Conservation (phyloP, 2,797 vertebrate species). For the Pteronotus mesoamericanus region DNA sequence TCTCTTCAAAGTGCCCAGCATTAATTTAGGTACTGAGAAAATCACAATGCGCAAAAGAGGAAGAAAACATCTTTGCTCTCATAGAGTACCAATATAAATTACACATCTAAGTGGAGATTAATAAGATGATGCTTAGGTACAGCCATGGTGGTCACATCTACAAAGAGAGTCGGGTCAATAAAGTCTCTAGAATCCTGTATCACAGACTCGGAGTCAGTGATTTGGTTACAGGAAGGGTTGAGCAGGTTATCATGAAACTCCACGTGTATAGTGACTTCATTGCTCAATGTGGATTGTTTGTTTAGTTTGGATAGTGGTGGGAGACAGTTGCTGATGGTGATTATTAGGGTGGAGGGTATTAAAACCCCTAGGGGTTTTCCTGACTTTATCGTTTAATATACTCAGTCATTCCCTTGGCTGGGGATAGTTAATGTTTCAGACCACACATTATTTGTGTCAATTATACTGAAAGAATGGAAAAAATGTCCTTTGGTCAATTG, state of each 20-base stretch:
- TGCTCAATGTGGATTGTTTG: neutral
- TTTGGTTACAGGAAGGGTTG: neutral
- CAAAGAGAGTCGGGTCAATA: neutral
- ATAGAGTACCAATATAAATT: neutral
- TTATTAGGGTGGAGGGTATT: fast-evolving
- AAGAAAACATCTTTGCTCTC: neutral
- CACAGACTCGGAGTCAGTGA: neutral
- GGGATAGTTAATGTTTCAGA: neutral
- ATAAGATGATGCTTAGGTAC: neutral
- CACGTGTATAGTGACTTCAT: neutral
- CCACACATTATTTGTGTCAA: neutral
- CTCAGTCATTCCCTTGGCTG: neutral
- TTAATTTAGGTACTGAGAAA: neutral
- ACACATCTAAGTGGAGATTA: neutral
- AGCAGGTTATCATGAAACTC: neutral
- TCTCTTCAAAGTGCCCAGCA: neutral
- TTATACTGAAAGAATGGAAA: neutral
- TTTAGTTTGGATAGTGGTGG: neutral
- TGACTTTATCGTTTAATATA: neutral
- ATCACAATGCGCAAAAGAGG: neutral
- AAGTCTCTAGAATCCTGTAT: neutral
- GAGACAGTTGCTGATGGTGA: neutral
- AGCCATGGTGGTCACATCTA: neutral
- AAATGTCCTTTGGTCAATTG: neutral
- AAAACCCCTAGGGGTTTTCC: neutral